phyloP scores from a whole-genome alignment of 2,888 invertebrate species.

The Arctia plantaginis region DNA sequence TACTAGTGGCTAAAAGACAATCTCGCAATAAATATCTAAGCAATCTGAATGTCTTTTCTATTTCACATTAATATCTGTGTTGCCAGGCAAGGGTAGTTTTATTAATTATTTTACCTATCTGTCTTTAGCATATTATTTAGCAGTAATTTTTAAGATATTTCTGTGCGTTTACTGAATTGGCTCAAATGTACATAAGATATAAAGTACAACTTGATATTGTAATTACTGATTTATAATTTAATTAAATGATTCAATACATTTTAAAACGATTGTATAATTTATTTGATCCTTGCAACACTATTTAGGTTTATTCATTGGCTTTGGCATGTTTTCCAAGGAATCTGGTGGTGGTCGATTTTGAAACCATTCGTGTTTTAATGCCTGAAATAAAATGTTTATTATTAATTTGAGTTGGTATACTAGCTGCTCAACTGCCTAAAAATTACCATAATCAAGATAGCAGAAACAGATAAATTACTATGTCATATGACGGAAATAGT shows the following conservation, averaged over 20 bases:
- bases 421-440: too few relatives aligned
- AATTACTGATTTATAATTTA: conserved; percentile 64
- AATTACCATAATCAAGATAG: neutral
- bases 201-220: conserved; percentile 75
- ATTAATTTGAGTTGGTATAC: neutral
- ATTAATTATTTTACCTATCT: conserved; percentile 27
- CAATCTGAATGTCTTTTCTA: conserved; percentile 36
- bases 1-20: conserved; percentile 31
- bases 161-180: conserved; percentile 55
- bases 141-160: conserved; percentile 40
- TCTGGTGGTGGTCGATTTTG: conserved; percentile 89
- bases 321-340: conserved; percentile 89
- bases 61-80: conserved; percentile 28
- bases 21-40: conserved; percentile 35
- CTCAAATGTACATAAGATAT: conserved; percentile 69
- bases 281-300: conserved; percentile 47
- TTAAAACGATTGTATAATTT: conserved; percentile 41
- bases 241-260: conserved; percentile 63
- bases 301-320: conserved; percentile 79
- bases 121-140: conserved; percentile 41
- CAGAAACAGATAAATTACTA: neutral
- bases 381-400: conserved; percentile 81
- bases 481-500: neutral
- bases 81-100: conserved; percentile 25
- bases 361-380: conserved; percentile 91